Conservation (phyloP, 2,888 invertebrate species). For the Melitaea athalia region DNA sequence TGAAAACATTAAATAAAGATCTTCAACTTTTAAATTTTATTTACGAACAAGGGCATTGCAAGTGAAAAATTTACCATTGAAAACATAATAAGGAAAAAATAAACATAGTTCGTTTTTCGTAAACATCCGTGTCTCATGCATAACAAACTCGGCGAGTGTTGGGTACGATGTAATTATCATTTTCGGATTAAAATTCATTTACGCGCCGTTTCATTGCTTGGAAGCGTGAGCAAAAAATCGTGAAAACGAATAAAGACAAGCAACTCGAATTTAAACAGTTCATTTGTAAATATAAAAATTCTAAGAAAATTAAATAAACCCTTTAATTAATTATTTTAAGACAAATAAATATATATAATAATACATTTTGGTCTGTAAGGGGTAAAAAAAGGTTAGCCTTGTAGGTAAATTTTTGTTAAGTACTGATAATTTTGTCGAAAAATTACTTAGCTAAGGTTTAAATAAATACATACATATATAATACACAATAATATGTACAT, state of each 20-base stretch:
- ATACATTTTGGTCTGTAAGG: too few species aligned
- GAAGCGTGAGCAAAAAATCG: constrained; percentile 5
- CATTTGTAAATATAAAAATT: constrained; percentile 1
- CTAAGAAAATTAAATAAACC: neutral
- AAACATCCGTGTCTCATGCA: neutral
- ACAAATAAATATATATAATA: neutral
- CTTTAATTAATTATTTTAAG: neutral
- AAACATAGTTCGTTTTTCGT: neutral
- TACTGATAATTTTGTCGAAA: too few species aligned
- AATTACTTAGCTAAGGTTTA: too few species aligned
- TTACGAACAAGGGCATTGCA: neutral
- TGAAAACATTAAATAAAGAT: too few species aligned
- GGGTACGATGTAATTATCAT: constrained; percentile 5
- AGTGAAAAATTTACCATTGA: neutral
- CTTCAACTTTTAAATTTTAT: too few species aligned
- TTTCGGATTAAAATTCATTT: constrained; percentile 2
- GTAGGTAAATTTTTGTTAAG: too few species aligned
- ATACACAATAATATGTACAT: too few species aligned
- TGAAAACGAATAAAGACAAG: neutral
- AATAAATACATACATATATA: too few species aligned
- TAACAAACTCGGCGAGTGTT: neutral
- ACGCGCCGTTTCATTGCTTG: neutral
- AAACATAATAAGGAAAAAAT: too few species aligned
- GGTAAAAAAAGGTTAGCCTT: too few species aligned
- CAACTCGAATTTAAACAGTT: neutral